Evolutionary conservation across 2,888 invertebrate genomes (phyloP).

Genomic region (Lithosia quadra): DNA sequence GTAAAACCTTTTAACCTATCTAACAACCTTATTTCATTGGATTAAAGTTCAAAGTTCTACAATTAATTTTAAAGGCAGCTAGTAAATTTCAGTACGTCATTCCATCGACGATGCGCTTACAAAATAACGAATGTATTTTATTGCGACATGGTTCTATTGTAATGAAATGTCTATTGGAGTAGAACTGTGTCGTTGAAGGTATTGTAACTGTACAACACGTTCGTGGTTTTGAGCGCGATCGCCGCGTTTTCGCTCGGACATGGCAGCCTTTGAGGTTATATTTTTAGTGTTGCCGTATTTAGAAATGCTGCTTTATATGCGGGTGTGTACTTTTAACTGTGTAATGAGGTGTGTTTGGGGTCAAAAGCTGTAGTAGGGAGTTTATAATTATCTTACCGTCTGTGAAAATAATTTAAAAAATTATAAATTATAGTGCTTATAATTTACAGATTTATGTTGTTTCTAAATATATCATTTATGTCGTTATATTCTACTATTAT

Average conservation of each 20-base stretch:
- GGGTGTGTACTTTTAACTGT: constrained; percentile 44
- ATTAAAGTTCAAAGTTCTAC: constrained; percentile 52
- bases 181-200: constrained; percentile 60
- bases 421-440: no score
- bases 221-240: constrained; percentile 68
- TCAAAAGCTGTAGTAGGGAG: constrained; percentile 16
- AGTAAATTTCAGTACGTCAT: constrained; percentile 55
- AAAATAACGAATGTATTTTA: constrained; percentile 62
- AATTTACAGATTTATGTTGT: no score
- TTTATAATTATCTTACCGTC: no score
- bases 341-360: constrained; percentile 36
- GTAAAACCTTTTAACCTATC: constrained; percentile 28
- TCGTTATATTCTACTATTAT: no score
- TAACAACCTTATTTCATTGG: constrained; percentile 38
- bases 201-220: constrained; percentile 59
- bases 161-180: constrained; percentile 52
- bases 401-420: no score
- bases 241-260: constrained; percentile 75
- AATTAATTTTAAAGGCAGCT: constrained; percentile 42
- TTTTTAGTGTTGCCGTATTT: constrained; percentile 71
- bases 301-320: constrained; percentile 47
- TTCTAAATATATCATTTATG: background rate
- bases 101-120: constrained; percentile 47
- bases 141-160: constrained; percentile 64
- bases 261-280: constrained; percentile 81